Evolutionary conservation across 2,113 vertebrate genomes (phyloP), one percentile per base, ranked within the genome.

Genomic region (Canis aureus): DNA sequence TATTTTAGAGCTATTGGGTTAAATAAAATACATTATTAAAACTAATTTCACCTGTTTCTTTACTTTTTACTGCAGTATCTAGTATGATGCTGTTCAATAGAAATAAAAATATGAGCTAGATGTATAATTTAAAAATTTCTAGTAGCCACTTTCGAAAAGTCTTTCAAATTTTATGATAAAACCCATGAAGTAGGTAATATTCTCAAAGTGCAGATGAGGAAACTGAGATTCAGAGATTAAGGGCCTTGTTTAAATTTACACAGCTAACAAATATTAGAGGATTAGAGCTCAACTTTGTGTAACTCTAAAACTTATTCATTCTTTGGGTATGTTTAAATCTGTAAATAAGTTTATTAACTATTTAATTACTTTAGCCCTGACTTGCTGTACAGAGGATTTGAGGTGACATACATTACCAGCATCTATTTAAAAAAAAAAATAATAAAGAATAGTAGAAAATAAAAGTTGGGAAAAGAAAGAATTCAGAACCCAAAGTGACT

Each of bases 21-120:
- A 96, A 97, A 93, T 96, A 97, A 97, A 97, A 91, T 79, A 49
- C 80, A 67, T 91, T 92, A 53, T 91, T 92, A 94, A 95, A 96
- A 94, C 85, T 83, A 95, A 94, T 96, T 97, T 88, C 4, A 97
- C 25, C 64, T 97, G 76, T 69, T 81, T 91, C 66, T 89, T 96
- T 96, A 91, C 79, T 93, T 89, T 94, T 95, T 82, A 79, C 22
- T 93, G 62, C 60, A 95, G 59, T 89, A 81, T 92, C 79, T 96
- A 89, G 20, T 43, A 66, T 85, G 49, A 84, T 91, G 43, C 57
- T 97, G 74, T 94, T 66, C n/a, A 91, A 23, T 59, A 89, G 82
- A 86, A 97, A 94, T 89, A 90, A 94, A 89, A 93, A 83, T 91
- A 60, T 62, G 27, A 90, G 13, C 49, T 27, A 95, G 11, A 20